Base-by-base conservation (phyloP, 2,888 invertebrate species). In the Drosophila tripunctata region DNA sequence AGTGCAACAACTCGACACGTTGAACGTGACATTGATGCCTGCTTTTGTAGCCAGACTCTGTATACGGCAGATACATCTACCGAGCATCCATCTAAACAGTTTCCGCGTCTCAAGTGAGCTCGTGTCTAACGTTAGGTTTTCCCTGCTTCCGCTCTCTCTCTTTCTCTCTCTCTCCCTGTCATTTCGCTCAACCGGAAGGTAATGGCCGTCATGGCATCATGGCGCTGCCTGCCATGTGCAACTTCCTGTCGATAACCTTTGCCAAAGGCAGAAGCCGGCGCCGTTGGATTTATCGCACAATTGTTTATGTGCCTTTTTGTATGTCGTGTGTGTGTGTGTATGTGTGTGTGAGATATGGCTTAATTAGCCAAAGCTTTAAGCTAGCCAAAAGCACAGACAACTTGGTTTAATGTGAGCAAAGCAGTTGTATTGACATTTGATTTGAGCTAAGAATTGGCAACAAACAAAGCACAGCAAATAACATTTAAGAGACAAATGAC, bases 1-100 rank as follows among this genome's bases (percentile, higher is more conserved):
- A 84, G 78, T 63, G 77, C 48, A 44, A 56, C 60, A 69, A 55
- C 72, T 65, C 73, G 61, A 68, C 66, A 74, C 60, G 75, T 70
- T 77, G 87, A 87, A 88, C 88, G 88, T 88, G 88, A 88, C 88
- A 88, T 88, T 88, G 89, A 88, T 88, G 88, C 80, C 84, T 72
- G 73, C 82, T 86, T 82, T 77, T 82, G 72, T 81, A 63, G 69
- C 55, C 30, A 10, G 45, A 54, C 41, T 58, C 41, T 52, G 58
- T 10, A n/a, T n/a, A 4, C 56, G 51, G 2, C 51, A 48, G 60
- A 44, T 51, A 51, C 21, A 47, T 22, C 22, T 43, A 22, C 27
- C 8, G 40, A 27, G 19, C 48, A 2, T 27, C 27, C 10, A 27
- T 66, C 63, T 38, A 60, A 75, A 74, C 81, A 76, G 84, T 73